These are phyloP conservation scores for Perccottus glenii DNA, from an alignment of 2,113 vertebrate genomes.

Conservation along the genomic window DNA sequence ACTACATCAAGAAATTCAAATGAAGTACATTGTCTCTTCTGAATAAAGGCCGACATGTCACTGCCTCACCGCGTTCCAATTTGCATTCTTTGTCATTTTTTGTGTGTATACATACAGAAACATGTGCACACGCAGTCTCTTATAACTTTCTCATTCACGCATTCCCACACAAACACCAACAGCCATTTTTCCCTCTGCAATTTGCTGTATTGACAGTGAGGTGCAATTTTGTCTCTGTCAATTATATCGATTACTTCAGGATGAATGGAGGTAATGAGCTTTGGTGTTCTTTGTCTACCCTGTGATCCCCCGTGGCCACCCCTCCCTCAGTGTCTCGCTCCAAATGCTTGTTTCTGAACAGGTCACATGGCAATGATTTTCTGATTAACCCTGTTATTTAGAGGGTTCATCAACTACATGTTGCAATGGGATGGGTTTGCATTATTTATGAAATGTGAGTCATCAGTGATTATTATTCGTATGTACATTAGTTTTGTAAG, in stretches of 20 bases:
- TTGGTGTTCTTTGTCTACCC: slow-evolving; percentile 56
- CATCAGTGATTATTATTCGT: background rate
- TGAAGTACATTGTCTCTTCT: slow-evolving; percentile 35
- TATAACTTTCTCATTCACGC: slow-evolving; percentile 21
- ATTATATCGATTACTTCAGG: slow-evolving; percentile 80
- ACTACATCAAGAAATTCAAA: slow-evolving; percentile 32
- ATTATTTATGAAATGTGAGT: slow-evolving; percentile 32
- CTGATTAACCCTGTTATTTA: slow-evolving; percentile 73
- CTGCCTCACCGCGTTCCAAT: background rate
- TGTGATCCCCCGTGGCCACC: slow-evolving; percentile 33
- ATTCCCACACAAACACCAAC: background rate
- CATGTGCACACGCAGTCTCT: slow-evolving; percentile 7
- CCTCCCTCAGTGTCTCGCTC: slow-evolving; percentile 27
- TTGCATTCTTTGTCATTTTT: slow-evolving; percentile 19
- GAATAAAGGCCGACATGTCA: slow-evolving; percentile 5
- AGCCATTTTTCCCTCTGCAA: slow-evolving; percentile 23
- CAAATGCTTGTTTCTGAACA: slow-evolving; percentile 18
- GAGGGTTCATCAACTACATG: slow-evolving; percentile 46
- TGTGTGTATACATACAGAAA: background rate
- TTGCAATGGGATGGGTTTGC: slow-evolving; percentile 26
- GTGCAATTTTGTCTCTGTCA: slow-evolving; percentile 70
- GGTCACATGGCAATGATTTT: slow-evolving; percentile 73
- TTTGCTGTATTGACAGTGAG: slow-evolving; percentile 63
- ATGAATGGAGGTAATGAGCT: slow-evolving; percentile 81
- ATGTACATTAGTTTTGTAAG: background rate